Conservation (phyloP, 2,888 invertebrate genomes). For the Pachycephus smyrnensis region DNA sequence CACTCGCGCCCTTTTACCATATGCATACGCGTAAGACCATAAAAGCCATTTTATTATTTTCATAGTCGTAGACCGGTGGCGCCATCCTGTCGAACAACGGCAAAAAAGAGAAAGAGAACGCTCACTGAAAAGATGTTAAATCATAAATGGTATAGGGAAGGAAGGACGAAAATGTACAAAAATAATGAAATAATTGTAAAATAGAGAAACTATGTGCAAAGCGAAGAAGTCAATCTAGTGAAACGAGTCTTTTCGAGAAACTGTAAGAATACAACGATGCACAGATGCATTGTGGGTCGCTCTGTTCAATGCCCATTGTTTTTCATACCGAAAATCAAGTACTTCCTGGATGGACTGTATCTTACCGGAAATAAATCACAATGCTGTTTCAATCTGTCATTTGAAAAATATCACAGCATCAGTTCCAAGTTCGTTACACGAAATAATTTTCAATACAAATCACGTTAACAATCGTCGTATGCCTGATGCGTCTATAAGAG, state of each 20-base stretch:
- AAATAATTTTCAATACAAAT: neutral
- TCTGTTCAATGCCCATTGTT: neutral
- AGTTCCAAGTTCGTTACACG: too few relatives aligned
- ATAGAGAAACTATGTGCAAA: neutral
- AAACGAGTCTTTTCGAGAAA: neutral
- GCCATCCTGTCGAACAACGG: neutral
- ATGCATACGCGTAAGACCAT: neutral
- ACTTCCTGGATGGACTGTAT: neutral
- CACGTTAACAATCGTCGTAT: conserved; percentile 1
- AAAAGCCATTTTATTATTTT: neutral
- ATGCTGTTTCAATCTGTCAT: too few relatives aligned
- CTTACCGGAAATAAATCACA: too few relatives aligned
- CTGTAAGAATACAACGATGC: neutral
- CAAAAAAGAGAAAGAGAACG: neutral
- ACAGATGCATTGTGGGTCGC: neutral
- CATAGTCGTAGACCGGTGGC: neutral
- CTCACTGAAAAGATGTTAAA: neutral
- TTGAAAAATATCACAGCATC: neutral
- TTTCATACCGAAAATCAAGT: neutral
- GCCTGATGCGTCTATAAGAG: conserved; percentile 17
- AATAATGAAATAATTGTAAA: neutral
- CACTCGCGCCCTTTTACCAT: neutral
- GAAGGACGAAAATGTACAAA: neutral
- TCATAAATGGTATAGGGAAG: neutral
- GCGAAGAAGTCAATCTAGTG: neutral